These are phyloP conservation scores for Diploptera punctata DNA, from an alignment of 2,888 invertebrate species.

Conservation along the genomic window DNA sequence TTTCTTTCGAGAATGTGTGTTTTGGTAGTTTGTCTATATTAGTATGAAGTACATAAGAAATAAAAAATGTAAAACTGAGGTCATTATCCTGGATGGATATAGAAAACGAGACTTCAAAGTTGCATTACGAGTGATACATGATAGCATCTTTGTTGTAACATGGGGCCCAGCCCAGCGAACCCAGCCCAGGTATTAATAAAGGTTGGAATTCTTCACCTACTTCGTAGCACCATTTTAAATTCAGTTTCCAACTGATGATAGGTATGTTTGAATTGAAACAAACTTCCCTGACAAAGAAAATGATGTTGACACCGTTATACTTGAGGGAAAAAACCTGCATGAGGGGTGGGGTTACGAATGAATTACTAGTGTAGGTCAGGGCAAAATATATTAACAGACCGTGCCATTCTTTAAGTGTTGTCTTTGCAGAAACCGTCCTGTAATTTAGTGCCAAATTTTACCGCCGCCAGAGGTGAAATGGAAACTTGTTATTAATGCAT, in stretches of 20 bases:
- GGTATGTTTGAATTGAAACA: not conserved
- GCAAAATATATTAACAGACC: not conserved
- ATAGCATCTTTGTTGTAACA: not conserved
- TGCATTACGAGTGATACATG: not conserved
- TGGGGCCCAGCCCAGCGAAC: conserved; percentile 7
- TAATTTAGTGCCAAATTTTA: too few species aligned
- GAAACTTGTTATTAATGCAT: too few species aligned
- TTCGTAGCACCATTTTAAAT: not conserved
- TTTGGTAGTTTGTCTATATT: too few species aligned
- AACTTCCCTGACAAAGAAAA: not conserved
- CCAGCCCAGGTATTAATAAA: conserved; percentile 19
- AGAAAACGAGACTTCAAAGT: not conserved
- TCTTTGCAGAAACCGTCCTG: too few species aligned
- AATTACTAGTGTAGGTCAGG: not conserved
- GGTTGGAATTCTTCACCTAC: conserved; percentile 4
- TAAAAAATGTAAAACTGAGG: too few species aligned
- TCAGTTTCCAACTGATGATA: not conserved
- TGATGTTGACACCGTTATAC: conserved; percentile 9
- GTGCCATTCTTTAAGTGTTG: too few species aligned
- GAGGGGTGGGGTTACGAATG: conserved; percentile 8
- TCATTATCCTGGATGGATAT: too few species aligned
- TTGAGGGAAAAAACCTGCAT: not conserved
- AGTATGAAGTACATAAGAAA: not conserved
- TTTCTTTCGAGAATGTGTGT: too few species aligned
- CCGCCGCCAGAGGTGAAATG: too few species aligned